Base-by-base conservation (phyloP, 2,888 invertebrate genomes). In the Dolichopus griseipennis region DNA sequence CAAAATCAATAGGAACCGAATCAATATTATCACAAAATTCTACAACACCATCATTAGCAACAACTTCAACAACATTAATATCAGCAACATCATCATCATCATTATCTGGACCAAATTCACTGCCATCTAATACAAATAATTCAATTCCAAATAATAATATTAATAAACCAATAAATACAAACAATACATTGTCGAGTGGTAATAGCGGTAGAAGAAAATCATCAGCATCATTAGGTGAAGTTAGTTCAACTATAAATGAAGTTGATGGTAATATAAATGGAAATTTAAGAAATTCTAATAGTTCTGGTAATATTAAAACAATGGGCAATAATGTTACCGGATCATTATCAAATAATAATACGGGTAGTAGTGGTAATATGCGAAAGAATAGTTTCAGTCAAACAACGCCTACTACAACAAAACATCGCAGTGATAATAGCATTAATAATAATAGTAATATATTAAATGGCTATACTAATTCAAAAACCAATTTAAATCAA, bases 1-100 rank as follows among this genome's bases (percentile, higher is more conserved):
- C 67, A 66, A 71, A 70, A 52, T 67, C 70, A 64, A 70, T 66
- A 66, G 52, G 65, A 37, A 66, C 62, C 2, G 68, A 71, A 9
- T 20, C 67, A 70, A 69, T 65, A 68, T 69, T 75, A 72, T 69
- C 74, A 72, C 62, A 74, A 70, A 70, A 74, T 72, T 68, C 66
- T 65, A 66, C 72, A 69, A 71, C 68, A 64, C 66, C 72, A 69
- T 69, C 72, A 70, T 72, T 71, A 62, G 69, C 69, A 69, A 70
- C 68, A 52, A 64, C 68, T 66, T 69, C 68, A 10, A 10, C 65
- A 63, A 33, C 66, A 33, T 65, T 68, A 52, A 67, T 68, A 64
- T 66, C 72, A 69, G 64, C 69, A 64, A 67, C 64, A 37, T 61
- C 65, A 61, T 52, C 69, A 71, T 70, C 70, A 68, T 70, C 71